Evolutionary conservation across 2,113 vertebrate genomes (phyloP).

Genomic region (Lynx canadensis): DNA sequence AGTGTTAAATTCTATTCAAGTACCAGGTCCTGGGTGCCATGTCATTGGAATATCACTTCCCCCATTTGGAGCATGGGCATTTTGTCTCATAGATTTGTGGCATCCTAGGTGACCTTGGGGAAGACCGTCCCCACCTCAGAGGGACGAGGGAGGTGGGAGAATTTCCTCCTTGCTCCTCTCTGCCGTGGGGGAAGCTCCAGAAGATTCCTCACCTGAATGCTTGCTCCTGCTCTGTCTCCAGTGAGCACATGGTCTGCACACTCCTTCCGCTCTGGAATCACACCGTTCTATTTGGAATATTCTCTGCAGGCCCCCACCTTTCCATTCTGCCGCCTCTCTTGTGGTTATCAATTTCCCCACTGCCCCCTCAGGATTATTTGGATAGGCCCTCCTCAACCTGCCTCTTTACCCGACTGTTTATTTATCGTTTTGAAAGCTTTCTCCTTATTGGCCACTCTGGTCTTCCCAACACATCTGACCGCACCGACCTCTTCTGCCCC

Average conservation of each 20-base stretch:
- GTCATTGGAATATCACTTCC: neutral
- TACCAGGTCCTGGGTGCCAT: neutral
- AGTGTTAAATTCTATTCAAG: neutral
- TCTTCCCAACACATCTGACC: constrained; percentile 73
- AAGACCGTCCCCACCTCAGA: neutral
- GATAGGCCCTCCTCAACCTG: constrained; percentile 72
- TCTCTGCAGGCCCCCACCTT: constrained; percentile 72
- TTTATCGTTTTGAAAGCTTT: constrained; percentile 74
- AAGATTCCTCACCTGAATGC: constrained; percentile 45
- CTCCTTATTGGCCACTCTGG: constrained; percentile 74
- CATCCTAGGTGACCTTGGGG: accelerated
- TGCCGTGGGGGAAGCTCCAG: neutral
- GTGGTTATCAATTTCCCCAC: constrained; percentile 70
- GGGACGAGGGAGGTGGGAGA: accelerated
- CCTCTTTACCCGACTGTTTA: constrained; percentile 79
- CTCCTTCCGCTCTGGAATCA: constrained; percentile 62
- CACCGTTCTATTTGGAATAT: constrained; percentile 73
- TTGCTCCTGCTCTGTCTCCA: constrained; percentile 57
- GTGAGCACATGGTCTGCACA: constrained; percentile 60
- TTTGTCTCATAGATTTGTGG: no score
- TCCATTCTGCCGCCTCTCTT: constrained; percentile 41
- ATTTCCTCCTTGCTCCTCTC: no score
- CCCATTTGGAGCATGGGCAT: accelerated
- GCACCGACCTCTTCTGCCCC: constrained; percentile 71
- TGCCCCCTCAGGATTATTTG: constrained; percentile 82